Evolutionary conservation across 2,797 vertebrate species (phyloP), one percentile per base, ranked within the genome.

Genomic region (Sebastes iracundus): DNA sequence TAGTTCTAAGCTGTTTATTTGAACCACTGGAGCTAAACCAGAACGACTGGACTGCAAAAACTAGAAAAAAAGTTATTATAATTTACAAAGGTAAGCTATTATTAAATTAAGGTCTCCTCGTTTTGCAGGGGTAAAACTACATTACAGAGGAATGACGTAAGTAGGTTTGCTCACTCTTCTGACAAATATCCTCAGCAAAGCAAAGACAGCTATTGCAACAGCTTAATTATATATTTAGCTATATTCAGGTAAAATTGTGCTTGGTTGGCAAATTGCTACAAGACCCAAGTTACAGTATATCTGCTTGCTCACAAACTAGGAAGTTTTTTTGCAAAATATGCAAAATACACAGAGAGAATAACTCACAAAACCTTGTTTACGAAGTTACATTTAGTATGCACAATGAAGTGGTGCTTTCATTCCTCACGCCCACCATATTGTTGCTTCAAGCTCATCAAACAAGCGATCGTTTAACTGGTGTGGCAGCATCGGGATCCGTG

Each of bases 361-460:
- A 23, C 32, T 65, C 7, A 38, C 7, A 70, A 25, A 25, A 25
- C n/a, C 13, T 9, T 25, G n/a, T 49, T 49, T 6, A 42, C 12
- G 6, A 46, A 52, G 27, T 35, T 25, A 64, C 8, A 61, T 5
- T 9, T 28, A 66, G 77, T 6, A n/a, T 42, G 60, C 46, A 56
- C 32, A 38, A 0, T 28, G 28, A 72, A 52, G 49, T 16, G n/a
- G 22, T 46, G 62, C 27, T 56, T 68, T 72, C 11, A 61, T 70
- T 72, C 65, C 42, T 32, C 1, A 38, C 46, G 0, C 20, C 56
- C 67, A 49, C 27, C 33, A 35, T 14, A 7, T 25, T 72, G 60
- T 71, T 76, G 65, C 82, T 68, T 81, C 10, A 77, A 77, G 30
- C 75, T 85, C 66, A 74, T 91, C 72, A 80, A 75, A 74, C 32